Evolutionary conservation across 2,113 vertebrate genomes (phyloP).

Genomic region (Penelope pileata): DNA sequence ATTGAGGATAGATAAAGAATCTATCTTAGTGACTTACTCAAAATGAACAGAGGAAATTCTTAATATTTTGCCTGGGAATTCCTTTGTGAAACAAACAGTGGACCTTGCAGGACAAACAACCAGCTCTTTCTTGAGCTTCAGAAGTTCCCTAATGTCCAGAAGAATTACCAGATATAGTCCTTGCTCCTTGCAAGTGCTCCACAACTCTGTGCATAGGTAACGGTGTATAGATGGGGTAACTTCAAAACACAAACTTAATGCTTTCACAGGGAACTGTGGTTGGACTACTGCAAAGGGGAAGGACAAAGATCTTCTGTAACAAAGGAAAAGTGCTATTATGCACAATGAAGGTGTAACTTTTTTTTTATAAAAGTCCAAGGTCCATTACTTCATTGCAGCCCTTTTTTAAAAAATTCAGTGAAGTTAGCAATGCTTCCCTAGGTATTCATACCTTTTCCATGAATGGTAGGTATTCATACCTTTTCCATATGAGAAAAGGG

Average conservation of each 20-base stretch:
- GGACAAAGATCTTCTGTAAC: neutral
- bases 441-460: neutral
- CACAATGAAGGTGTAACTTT: neutral
- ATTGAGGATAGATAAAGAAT: neutral
- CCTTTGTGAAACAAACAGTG: neutral
- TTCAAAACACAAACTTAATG: neutral
- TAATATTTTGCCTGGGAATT: neutral
- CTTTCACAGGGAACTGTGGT: neutral
- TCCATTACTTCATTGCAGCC: neutral
- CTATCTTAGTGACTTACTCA: neutral
- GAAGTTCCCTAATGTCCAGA: neutral
- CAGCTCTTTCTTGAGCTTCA: neutral
- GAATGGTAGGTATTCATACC: neutral
- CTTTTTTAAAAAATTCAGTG: neutral
- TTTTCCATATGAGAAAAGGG: neutral
- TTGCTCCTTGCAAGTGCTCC: neutral
- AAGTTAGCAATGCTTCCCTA: neutral
- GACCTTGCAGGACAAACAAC: neutral
- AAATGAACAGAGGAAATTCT: neutral
- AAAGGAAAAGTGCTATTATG: accelerated
- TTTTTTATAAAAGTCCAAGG: neutral
- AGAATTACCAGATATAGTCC: neutral
- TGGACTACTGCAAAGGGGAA: neutral
- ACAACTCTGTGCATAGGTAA: neutral
- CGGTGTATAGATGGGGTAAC: neutral